Base-by-base conservation (phyloP, 2,797 vertebrate species). In the Cheirogaleus major region DNA sequence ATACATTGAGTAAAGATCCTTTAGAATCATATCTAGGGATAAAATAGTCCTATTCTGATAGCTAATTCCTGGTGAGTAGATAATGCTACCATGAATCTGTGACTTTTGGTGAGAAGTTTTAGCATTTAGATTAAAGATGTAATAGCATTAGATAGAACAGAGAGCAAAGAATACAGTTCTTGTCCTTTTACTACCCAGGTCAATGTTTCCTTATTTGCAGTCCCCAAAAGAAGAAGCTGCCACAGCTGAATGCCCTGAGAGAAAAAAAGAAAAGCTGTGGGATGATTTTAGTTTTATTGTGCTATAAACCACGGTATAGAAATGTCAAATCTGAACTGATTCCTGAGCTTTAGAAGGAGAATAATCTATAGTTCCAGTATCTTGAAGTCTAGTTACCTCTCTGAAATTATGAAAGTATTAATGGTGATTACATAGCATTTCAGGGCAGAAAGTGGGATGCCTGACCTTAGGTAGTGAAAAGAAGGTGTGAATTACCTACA, bases 351-450 rank as follows among this genome's bases (percentile, higher is more conserved):
- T 86, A 86, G 59, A 89, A n/a, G 70, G 63, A 72, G n/a, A 79
- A 2, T 72, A 59, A 81, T 75, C 32, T 67, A 0, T 55, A 55
- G 20, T 67, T 86, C 45, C 22, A 75, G 23, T 11, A 61, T 32
- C 45, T 81, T 91, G 20, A 93, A 94, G 10, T 94, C 41, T 43
- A 91, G 14, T 50, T 59, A 72, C 50, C 13, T 72, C 43, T 89
- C 63, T 92, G 55, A 94, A 94, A 78, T 92, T 89, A 50, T 45
- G 23, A 91, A 95, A 79, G 32, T 69, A 79, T 93, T 61, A 82
- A 8, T 78, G 72, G 2, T 79, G 69, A 76, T 73, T 87, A 41
- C 35, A 72, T 57, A 75, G 30, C 72, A 80, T 52, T 91, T 95
- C 41, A 61, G 32, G 63, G 20, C 35, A 81, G 70, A 73, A 91